Percentiles rank a stretch among this genome's conserved stretches.
These are phyloP conservation scores for Melanotaenia trifasciata DNA, from an alignment of 2,797 vertebrate genomes.

Conservation along the genomic window DNA sequence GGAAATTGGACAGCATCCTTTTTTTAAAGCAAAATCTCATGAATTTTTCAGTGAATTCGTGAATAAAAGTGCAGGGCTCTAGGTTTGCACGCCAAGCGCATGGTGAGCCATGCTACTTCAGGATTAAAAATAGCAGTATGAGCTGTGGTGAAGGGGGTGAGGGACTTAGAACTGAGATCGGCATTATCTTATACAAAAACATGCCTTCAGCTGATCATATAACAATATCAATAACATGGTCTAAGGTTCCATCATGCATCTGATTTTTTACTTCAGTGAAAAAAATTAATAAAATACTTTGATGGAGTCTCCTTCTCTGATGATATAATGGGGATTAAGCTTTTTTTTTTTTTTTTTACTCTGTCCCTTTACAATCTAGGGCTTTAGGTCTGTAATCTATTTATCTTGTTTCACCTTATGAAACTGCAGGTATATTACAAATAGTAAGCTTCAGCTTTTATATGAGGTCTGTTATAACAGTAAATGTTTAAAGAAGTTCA, in stretches of 20 bases:
- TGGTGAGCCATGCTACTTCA: conserved; percentile 62
- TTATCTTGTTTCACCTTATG: background rate
- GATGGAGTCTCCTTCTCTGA: background rate
- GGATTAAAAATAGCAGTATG: conserved; percentile 82
- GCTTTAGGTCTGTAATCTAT: conserved; percentile 16
- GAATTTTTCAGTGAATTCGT: conserved; percentile 82
- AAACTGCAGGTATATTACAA: conserved; percentile 7
- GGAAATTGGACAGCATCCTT: conserved; percentile 41
- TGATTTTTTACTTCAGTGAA: background rate
- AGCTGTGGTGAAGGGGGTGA: conserved; percentile 53
- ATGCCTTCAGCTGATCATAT: conserved; percentile 18
- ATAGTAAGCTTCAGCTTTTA: background rate
- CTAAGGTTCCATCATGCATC: background rate
- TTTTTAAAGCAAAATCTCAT: conserved; percentile 71
- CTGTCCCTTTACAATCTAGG: conserved; percentile 5
- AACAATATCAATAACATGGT: conserved; percentile 6
- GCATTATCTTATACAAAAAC: conserved; percentile 56
- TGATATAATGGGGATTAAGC: background rate
- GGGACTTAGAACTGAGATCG: conserved; percentile 51
- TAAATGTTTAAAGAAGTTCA: conserved; percentile 35
- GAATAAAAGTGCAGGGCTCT: conserved; percentile 75
- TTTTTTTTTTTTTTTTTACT: conserved; percentile 6
- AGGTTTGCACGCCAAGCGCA: conserved; percentile 65
- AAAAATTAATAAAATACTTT: background rate
- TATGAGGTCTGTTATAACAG: conserved; percentile 9